Evolutionary conservation across 2,888 invertebrate genomes (phyloP), one percentile per base, ranked within the genome.

Genomic region (Ichneumon xanthorius): DNA sequence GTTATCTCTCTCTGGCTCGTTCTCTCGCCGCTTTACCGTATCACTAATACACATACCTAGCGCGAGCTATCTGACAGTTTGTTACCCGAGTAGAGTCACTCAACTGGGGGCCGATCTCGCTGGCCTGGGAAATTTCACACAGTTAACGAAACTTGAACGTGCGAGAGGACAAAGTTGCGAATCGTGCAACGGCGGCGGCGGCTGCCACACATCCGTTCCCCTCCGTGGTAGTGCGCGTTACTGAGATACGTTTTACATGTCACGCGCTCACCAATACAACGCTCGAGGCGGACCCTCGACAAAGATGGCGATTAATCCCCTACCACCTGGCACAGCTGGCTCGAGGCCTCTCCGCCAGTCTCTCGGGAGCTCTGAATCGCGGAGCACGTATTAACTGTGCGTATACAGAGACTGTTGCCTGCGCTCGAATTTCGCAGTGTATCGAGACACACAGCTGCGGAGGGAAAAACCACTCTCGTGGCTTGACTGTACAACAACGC

Each of bases 251-350:
- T 53, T 22, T 53, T 67, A 40, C 63, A n/a, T 58, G 30, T 70
- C 30, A 26, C 40, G 45, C 58, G 50, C 33, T 63, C 63, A 63
- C 63, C 11, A 63, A 63, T 63, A 45, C 45, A 61, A 71, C 58
- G 45, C 61, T 48, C 58, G 14, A 63, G 61, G 50, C 16, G 11
- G 45, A 45, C 4, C 16, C 14, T 40, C 40, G 63, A 80, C 55
- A 80, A 80, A 80, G 72, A 80, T 72, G 80, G 65, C 68, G 70
- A 33, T 61, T 78, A 73, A 78, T 58, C 68, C 63, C 78, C 78
- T 78, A 70, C 78, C 78, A 78, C 68, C 78, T 78, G 78, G 78
- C 68, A 55, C 78, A 78, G 78, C 78, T 78, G 78, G 76, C 53
- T 67, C 53, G 67, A 50, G 50, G 76, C 37, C 68, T 55, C 65